phyloP scores from a whole-genome alignment of 64 coral and sea anemone genomes.

The Montipora efflorescens region DNA sequence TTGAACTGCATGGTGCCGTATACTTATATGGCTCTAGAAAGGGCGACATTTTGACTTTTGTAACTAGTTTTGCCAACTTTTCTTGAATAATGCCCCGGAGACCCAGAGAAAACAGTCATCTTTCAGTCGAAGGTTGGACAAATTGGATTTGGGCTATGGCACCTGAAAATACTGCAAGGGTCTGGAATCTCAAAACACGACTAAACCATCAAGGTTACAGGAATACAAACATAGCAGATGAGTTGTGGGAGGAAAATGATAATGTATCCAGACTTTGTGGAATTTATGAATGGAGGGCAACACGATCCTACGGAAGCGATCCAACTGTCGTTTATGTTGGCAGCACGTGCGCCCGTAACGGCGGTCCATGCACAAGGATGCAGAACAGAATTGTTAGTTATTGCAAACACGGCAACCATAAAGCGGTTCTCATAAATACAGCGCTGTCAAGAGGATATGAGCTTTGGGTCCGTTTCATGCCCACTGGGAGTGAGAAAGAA shows the following conservation, averaged over 20 bases:
- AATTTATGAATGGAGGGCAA: conserved; percentile 42
- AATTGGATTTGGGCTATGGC: conserved; percentile 16
- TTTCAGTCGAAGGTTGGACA: background rate
- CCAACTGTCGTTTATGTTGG: conserved; percentile 10
- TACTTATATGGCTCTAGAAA: too few relatives aligned
- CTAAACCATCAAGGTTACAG: background rate
- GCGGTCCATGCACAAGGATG: background rate
- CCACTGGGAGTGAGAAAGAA: background rate
- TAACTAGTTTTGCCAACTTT: too few relatives aligned
- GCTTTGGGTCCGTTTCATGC: conserved; percentile 34
- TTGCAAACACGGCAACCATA: background rate
- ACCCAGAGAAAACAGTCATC: background rate
- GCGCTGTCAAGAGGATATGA: conserved; percentile 5
- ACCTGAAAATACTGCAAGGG: background rate
- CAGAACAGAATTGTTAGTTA: conserved; percentile 1
- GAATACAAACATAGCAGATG: background rate
- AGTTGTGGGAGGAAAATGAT: background rate
- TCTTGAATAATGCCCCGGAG: too few relatives aligned
- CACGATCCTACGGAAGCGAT: background rate
- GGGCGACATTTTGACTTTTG: too few relatives aligned
- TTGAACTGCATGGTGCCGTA: too few relatives aligned
- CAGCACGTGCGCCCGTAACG: background rate
- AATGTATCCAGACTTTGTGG: background rate
- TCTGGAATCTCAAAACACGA: too few relatives aligned
- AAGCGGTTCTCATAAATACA: background rate